Conservation (phyloP, 2,888 invertebrate genomes). For the Diachrysia chrysitis region DNA sequence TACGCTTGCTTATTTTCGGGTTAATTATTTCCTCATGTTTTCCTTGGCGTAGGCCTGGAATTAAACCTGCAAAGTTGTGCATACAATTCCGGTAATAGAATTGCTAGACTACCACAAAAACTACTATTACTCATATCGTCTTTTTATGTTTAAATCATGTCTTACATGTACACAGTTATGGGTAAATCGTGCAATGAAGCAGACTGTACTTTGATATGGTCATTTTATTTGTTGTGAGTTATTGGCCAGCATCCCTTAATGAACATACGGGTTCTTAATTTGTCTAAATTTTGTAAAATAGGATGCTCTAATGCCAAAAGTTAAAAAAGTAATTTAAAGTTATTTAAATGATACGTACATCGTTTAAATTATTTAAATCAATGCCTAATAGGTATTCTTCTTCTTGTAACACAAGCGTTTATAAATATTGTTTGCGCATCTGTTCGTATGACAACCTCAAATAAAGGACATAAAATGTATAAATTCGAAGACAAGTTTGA, state of each 20-base stretch:
- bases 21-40: background rate
- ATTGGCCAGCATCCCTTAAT: background rate
- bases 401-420: no score
- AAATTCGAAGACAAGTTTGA: background rate
- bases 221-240: background rate
- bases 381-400: no score
- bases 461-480: background rate
- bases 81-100: no score
- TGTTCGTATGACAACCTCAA: background rate
- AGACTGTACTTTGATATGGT: conserved; percentile 11
- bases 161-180: conserved; percentile 55
- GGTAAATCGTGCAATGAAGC: conserved; percentile 14
- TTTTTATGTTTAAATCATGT: no score
- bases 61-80: no score
- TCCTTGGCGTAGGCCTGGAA: no score
- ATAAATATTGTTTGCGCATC: no score
- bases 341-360: no score
- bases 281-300: background rate
- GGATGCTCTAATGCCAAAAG: no score
- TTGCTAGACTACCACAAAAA: no score
- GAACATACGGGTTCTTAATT: background rate
- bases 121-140: no score
- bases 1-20: background rate
- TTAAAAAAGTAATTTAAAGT: no score
- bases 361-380: background rate